Evolutionary conservation across 2,797 vertebrate species (phyloP).

Genomic region (Decapterus maruadsi): DNA sequence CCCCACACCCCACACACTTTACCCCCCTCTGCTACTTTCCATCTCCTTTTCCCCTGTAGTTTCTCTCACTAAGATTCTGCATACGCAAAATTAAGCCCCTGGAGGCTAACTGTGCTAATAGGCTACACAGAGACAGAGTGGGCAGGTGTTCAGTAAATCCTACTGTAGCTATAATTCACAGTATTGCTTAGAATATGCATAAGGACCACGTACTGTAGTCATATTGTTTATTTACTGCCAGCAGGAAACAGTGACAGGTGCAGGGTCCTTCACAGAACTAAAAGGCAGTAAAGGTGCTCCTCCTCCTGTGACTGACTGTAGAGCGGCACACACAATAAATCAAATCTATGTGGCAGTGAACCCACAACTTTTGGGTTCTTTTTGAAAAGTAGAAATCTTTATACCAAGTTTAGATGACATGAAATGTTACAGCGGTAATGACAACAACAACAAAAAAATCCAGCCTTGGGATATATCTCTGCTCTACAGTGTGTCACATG

Average conservation of each 20-base stretch:
- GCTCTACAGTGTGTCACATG: too few species aligned
- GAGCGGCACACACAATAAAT: not conserved
- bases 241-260: not conserved
- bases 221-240: not conserved
- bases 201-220: not conserved
- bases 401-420: not conserved
- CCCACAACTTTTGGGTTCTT: not conserved
- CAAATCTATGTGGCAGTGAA: not conserved
- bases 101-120: not conserved
- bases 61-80: slow-evolving; percentile 13
- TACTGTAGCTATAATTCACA: not conserved
- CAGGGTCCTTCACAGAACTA: not conserved
- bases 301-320: not conserved
- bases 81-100: not conserved
- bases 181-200: not conserved
- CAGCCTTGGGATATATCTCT: too few species aligned
- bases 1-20: not conserved
- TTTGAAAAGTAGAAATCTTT: not conserved
- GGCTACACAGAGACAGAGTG: not conserved
- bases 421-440: not conserved
- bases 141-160: not conserved
- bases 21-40: slow-evolving; percentile 15
- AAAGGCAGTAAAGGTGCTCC: not conserved
- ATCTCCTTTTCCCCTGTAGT: slow-evolving; percentile 6
- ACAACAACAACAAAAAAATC: too few species aligned